A percentile compares a stretch with the other conserved stretches of the same genome.
Conservation (phyloP, 2,797 vertebrate species). For the Acanthurus lineatus region DNA sequence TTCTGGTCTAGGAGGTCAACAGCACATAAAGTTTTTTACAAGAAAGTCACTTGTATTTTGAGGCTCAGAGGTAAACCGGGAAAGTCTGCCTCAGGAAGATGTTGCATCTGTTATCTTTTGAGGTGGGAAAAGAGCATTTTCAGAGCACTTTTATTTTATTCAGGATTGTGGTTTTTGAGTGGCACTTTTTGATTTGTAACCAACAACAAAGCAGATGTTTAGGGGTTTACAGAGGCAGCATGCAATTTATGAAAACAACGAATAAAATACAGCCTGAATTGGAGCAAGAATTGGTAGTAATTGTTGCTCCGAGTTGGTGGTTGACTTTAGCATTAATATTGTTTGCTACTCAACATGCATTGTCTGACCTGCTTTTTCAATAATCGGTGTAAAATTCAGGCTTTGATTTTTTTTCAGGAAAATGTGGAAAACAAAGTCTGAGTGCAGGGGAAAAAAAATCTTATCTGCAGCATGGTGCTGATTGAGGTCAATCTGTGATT, state of each 20-base stretch:
- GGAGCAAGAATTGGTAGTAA: not conserved
- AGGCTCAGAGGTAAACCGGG: constrained; percentile 6
- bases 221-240: not conserved
- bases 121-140: constrained; percentile 5
- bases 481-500: constrained; percentile 84
- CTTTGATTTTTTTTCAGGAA: constrained; percentile 29
- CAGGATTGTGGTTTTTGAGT: not conserved
- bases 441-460: constrained; percentile 39
- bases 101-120: constrained; percentile 1
- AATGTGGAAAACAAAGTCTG: constrained; percentile 40
- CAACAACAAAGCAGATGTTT: constrained; percentile 9
- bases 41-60: constrained; percentile 13
- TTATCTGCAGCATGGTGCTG: constrained; percentile 63
- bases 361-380: constrained; percentile 45
- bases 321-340: constrained; percentile 12
- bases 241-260: constrained; percentile 37
- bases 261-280: constrained; percentile 20
- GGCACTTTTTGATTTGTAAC: constrained; percentile 17
- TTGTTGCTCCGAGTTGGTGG: constrained; percentile 6
- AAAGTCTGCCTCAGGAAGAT: not conserved
- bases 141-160: constrained; percentile 19
- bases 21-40: constrained; percentile 12
- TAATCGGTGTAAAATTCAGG: constrained; percentile 12
- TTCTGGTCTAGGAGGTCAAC: not conserved
- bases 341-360: not conserved